Evolutionary conservation across 2,797 vertebrate genomes (phyloP).

Genomic region (Sorex maritimensis): DNA sequence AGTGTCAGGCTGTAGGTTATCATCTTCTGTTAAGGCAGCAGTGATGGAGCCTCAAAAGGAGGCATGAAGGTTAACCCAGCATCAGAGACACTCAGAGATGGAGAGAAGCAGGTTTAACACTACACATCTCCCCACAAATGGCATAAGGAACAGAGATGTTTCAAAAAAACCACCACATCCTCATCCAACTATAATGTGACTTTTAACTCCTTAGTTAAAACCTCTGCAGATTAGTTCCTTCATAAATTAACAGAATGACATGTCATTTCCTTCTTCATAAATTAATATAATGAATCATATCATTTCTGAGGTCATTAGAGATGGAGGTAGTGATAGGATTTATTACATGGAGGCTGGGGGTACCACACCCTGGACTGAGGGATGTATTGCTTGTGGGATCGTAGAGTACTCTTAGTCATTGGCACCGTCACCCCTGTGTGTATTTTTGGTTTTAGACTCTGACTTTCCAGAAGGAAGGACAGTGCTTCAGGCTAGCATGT

Average conservation of each 20-base stretch:
- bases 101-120: background rate
- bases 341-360: too few relatives aligned
- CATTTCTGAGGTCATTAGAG: background rate
- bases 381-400: too few relatives aligned
- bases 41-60: background rate
- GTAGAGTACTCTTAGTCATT: too few relatives aligned
- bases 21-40: background rate
- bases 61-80: background rate
- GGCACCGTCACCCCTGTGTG: too few relatives aligned
- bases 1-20: background rate
- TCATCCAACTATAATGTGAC: background rate
- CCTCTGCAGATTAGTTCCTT: background rate
- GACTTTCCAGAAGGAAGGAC: background rate
- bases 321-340: too few relatives aligned
- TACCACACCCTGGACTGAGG: too few relatives aligned
- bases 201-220: conserved; percentile 8
- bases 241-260: background rate
- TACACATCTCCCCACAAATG: background rate
- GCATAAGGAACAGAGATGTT: background rate
- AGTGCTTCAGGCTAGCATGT: background rate
- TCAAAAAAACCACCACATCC: background rate
- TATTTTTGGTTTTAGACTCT: background rate
- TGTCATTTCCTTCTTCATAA: background rate
- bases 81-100: background rate
- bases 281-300: background rate